Conservation (phyloP, 2,113 vertebrate genomes). For the Hassar affinis region DNA sequence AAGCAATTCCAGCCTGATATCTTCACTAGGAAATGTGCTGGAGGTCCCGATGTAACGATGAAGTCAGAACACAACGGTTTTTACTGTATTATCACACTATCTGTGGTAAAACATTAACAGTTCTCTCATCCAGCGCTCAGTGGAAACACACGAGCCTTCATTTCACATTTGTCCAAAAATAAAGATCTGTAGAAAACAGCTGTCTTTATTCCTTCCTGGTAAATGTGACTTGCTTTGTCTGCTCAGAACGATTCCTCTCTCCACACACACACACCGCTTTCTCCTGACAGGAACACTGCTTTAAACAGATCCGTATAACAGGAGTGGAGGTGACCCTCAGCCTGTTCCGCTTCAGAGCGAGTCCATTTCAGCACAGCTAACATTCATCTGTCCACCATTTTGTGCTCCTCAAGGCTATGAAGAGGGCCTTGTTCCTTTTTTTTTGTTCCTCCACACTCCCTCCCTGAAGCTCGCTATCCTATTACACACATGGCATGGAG, state of each 20-base stretch:
- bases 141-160: background rate
- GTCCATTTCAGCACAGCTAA: slow-evolving; percentile 78
- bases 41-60: background rate
- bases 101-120: background rate
- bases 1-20: too few species aligned
- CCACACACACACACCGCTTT: background rate
- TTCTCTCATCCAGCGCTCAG: background rate
- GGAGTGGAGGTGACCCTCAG: slow-evolving; percentile 32
- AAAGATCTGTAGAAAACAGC: background rate
- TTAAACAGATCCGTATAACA: background rate
- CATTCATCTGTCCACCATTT: slow-evolving; percentile 75
- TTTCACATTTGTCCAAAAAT: background rate
- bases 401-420: slow-evolving; percentile 74
- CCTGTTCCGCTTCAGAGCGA: slow-evolving; percentile 84
- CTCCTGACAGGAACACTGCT: slow-evolving; percentile 11
- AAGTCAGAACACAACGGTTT: background rate
- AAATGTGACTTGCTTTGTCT: slow-evolving; percentile 2
- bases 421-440: slow-evolving; percentile 37
- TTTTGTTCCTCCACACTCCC: slow-evolving; percentile 34
- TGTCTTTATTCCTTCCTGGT: slow-evolving; percentile 12
- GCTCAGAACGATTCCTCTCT: background rate
- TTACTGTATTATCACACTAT: background rate
- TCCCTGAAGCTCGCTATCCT: slow-evolving; percentile 68
- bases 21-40: background rate
- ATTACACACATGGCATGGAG: slow-evolving; percentile 76